Evolutionary conservation across 2,113 vertebrate genomes (phyloP).

Genomic region (Ptilonorhynchus violaceus): DNA sequence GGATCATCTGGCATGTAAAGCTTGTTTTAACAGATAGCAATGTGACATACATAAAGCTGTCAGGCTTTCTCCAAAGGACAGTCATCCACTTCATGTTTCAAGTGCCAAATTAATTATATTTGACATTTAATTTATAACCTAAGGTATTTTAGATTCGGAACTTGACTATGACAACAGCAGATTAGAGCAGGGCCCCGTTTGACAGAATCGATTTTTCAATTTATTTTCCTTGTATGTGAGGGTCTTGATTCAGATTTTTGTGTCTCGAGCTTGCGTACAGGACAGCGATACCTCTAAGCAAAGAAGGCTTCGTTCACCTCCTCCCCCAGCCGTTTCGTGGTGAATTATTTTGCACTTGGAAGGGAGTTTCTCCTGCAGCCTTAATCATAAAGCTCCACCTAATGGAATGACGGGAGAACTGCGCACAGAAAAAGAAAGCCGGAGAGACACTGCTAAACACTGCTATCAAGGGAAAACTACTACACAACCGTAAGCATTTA

Average conservation of each 20-base stretch:
- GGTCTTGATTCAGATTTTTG: slow-evolving; percentile 1
- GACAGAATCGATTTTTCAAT: slow-evolving; percentile 68
- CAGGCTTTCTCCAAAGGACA: slow-evolving; percentile 67
- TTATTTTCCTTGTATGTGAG: slow-evolving; percentile 48
- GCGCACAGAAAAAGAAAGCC: neutral
- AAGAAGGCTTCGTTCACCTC: neutral
- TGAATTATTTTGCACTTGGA: neutral
- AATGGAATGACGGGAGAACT: slow-evolving; percentile 24
- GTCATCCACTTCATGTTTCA: slow-evolving; percentile 58
- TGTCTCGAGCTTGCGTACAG: neutral
- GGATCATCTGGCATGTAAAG: slow-evolving; percentile 58
- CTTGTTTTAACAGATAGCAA: slow-evolving; percentile 64
- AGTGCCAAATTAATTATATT: slow-evolving; percentile 75
- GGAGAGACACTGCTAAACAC: neutral
- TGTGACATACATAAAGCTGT: slow-evolving; percentile 70
- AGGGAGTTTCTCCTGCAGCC: neutral
- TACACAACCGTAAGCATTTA: neutral
- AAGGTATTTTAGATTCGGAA: slow-evolving; percentile 65
- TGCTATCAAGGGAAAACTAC: neutral
- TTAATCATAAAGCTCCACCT: slow-evolving; percentile 56
- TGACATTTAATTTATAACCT: slow-evolving; percentile 77
- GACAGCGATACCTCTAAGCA: slow-evolving; percentile 53
- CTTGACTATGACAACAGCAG: slow-evolving; percentile 61
- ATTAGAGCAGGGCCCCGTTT: slow-evolving; percentile 51
- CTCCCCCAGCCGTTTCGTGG: neutral